Percentiles rank a stretch among this genome's conserved stretches.
Conservation (phyloP, 2,888 invertebrate genomes). For the Oscheius sp. region DNA sequence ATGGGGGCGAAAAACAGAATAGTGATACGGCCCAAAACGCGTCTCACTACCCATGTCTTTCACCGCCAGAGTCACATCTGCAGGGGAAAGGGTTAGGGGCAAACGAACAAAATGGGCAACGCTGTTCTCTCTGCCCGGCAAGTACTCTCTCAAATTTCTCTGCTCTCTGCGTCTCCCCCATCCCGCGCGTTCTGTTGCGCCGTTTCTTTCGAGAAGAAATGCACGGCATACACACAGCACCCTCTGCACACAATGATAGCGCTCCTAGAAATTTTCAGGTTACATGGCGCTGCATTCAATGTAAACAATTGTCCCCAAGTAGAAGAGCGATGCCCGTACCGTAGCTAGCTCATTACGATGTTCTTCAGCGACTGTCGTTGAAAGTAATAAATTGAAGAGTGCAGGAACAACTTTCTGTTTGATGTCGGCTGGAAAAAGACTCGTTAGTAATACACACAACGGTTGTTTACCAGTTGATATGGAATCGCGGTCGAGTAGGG, state of each 20-base stretch:
- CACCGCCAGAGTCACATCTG: slow-evolving; percentile 76
- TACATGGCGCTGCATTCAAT: slow-evolving; percentile 1
- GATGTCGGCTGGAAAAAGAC: slow-evolving; percentile 18
- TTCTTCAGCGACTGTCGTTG: slow-evolving; percentile 19
- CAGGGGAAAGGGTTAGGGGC: slow-evolving; percentile 21
- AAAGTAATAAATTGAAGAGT: slow-evolving; percentile 10
- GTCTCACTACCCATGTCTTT: slow-evolving; percentile 99
- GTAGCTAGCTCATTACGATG: slow-evolving; percentile 36
- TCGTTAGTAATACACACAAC: too few relatives aligned
- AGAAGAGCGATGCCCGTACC: slow-evolving; percentile 27
- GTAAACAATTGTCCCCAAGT: not conserved
- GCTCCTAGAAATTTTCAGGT: slow-evolving; percentile 25
- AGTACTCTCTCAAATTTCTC: slow-evolving; percentile 11
- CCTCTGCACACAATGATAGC: slow-evolving; percentile 31
- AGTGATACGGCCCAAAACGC: slow-evolving; percentile 83
- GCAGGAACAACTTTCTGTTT: slow-evolving; percentile 11
- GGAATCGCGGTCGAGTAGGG: slow-evolving; percentile 80
- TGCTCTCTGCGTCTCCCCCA: slow-evolving; percentile 25
- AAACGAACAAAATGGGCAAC: slow-evolving; percentile 27
- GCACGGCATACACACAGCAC: slow-evolving; percentile 32
- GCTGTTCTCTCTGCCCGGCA: slow-evolving; percentile 24
- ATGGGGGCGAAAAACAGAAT: slow-evolving; percentile 93
- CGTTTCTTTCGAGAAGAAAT: slow-evolving; percentile 39
- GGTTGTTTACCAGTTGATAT: slow-evolving; percentile 75
- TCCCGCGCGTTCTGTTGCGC: slow-evolving; percentile 24